These are phyloP conservation scores for Morone saxatilis DNA, from an alignment of 2,113 vertebrate species.

Conservation along the genomic window DNA sequence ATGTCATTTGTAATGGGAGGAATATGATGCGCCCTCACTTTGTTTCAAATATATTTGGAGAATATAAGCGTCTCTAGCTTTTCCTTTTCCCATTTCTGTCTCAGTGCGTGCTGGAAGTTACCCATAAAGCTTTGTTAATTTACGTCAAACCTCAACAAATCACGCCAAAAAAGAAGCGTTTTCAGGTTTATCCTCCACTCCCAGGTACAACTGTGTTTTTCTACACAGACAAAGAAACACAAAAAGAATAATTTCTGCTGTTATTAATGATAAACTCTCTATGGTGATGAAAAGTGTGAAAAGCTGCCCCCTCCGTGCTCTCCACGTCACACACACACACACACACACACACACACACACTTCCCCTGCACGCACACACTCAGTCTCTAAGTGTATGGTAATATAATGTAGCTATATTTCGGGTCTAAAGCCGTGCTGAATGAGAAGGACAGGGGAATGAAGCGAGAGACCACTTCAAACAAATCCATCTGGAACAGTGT, in stretches of 20 bases:
- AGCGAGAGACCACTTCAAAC: slow-evolving; percentile 96
- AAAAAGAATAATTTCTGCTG: slow-evolving; percentile 24
- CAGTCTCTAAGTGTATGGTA: slow-evolving; percentile 78
- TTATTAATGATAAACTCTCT: slow-evolving; percentile 8
- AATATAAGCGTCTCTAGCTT: background rate
- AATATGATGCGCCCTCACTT: background rate
- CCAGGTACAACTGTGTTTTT: background rate
- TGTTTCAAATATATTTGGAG: background rate
- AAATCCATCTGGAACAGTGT: slow-evolving; percentile 94
- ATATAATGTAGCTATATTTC: slow-evolving; percentile 94
- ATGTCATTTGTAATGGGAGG: background rate
- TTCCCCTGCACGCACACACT: slow-evolving; percentile 12
- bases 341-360: slow-evolving; percentile 4
- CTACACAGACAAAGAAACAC: slow-evolving; percentile 40
- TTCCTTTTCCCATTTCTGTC: background rate
- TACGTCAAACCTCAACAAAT: background rate
- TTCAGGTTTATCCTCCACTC: background rate
- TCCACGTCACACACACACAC: slow-evolving; percentile 1
- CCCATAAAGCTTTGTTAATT: background rate
- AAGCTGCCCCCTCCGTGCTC: slow-evolving; percentile 24
- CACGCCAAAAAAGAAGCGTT: background rate
- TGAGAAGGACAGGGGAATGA: slow-evolving; percentile 88
- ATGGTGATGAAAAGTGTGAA: slow-evolving; percentile 35
- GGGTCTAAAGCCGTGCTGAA: slow-evolving; percentile 90
- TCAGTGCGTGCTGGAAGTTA: background rate